Conservation (phyloP, 2,888 invertebrate genomes). For the Drosophila quinaria region DNA sequence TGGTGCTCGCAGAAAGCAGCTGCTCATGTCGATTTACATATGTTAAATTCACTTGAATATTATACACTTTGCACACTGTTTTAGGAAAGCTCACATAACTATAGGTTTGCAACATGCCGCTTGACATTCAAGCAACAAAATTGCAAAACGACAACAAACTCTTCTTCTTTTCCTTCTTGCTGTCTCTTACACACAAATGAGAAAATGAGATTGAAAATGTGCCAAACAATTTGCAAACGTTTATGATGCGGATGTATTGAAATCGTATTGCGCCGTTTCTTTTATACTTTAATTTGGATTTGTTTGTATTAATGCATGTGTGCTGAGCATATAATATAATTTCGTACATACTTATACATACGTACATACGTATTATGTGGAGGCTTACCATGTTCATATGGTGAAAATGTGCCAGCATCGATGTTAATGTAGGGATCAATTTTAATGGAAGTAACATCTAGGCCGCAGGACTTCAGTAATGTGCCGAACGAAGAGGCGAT, state of each 20-base stretch:
- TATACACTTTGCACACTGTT: neutral
- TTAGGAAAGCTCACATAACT: neutral
- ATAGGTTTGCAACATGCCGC: neutral
- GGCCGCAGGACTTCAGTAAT: conserved; percentile 96
- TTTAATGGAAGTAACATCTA: conserved; percentile 99
- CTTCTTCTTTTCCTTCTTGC: conserved; percentile 5
- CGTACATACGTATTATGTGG: neutral
- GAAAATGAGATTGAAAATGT: conserved; percentile 23
- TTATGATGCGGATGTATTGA: conserved; percentile 23
- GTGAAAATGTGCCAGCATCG: conserved; percentile 99
- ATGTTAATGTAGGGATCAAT: conserved; percentile 99
- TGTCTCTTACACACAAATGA: neutral
- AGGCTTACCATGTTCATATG: conserved; percentile 97
- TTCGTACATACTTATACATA: neutral
- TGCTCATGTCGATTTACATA: no score
- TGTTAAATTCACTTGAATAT: neutral
- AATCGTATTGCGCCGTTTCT: conserved; percentile 36
- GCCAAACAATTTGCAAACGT: conserved; percentile 83
- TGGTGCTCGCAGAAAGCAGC: neutral
- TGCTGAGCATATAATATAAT: neutral
- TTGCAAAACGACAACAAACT: conserved; percentile 14
- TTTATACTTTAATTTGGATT: neutral
- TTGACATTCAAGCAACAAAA: conserved; percentile 11
- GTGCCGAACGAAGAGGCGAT: conserved; percentile 98
- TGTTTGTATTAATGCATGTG: neutral